phyloP scores from a whole-genome alignment of 2,113 vertebrate genomes.

The Leucosticte australis region DNA sequence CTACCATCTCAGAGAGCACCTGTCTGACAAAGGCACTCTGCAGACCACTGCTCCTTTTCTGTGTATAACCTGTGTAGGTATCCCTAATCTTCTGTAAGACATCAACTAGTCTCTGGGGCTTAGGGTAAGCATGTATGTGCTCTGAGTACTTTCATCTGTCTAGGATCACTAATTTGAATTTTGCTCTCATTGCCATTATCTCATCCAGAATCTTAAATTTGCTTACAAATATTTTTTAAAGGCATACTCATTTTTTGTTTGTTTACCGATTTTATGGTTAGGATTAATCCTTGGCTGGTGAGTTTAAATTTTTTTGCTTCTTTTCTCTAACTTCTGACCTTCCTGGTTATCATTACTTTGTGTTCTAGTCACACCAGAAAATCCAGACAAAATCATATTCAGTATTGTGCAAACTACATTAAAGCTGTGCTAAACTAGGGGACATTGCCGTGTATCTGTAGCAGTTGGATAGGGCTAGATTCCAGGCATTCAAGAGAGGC shows the following conservation, averaged over 20 bases:
- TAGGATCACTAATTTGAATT: background rate
- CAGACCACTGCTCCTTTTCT: background rate
- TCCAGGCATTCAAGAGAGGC: background rate
- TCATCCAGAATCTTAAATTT: background rate
- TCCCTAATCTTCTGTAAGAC: background rate
- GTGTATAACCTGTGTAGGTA: accelerated
- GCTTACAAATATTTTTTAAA: background rate
- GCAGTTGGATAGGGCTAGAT: background rate
- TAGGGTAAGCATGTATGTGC: background rate
- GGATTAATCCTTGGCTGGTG: background rate
- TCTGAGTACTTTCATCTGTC: background rate
- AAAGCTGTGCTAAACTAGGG: background rate
- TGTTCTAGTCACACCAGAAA: background rate
- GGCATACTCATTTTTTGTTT: background rate
- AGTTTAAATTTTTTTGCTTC: background rate
- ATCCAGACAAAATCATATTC: background rate
- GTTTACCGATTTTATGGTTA: background rate
- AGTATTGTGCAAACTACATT: background rate
- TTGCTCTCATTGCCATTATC: background rate
- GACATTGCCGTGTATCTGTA: background rate
- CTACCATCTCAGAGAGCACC: background rate
- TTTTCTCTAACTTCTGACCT: background rate
- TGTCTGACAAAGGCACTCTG: background rate
- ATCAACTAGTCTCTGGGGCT: background rate
- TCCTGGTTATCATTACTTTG: background rate